Conservation (phyloP, 2,113 vertebrate species). For the Pao palembangensis region DNA sequence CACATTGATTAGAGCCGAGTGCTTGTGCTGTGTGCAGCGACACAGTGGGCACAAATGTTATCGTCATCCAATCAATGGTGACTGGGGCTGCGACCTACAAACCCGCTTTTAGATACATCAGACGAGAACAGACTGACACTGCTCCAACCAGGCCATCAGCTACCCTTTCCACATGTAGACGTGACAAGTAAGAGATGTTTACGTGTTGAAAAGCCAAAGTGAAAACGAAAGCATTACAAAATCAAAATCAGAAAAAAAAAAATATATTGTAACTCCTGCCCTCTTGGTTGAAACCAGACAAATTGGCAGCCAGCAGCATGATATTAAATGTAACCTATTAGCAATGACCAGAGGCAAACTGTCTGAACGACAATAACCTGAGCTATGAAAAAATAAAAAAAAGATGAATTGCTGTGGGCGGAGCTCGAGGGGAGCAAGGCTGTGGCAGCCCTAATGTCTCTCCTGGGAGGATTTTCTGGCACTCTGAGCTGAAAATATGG, state of each 20-base stretch:
- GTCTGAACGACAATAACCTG: slow-evolving; percentile 46
- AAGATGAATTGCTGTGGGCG: slow-evolving; percentile 47
- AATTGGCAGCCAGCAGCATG: slow-evolving; percentile 8
- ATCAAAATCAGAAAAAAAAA: neutral
- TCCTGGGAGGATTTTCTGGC: slow-evolving; percentile 30
- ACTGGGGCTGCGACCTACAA: slow-evolving; percentile 50
- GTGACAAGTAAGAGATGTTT: neutral
- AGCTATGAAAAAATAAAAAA: slow-evolving; percentile 33
- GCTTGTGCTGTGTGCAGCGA: slow-evolving; percentile 22
- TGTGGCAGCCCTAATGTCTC: slow-evolving; percentile 27
- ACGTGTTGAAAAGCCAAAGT: neutral
- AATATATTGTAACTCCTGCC: neutral
- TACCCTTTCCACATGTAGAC: neutral
- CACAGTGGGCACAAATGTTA: slow-evolving; percentile 26
- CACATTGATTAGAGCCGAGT: slow-evolving; percentile 16
- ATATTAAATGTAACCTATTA: slow-evolving; percentile 29
- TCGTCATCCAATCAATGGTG: slow-evolving; percentile 45
- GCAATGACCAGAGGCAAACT: slow-evolving; percentile 10
- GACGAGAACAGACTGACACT: slow-evolving; percentile 19
- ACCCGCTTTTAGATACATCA: slow-evolving; percentile 40
- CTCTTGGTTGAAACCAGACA: slow-evolving; percentile 6
- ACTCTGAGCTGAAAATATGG: slow-evolving; percentile 17
- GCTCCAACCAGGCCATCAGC: slow-evolving; percentile 3
- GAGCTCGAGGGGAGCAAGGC: slow-evolving; percentile 9
- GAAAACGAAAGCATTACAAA: neutral